Conservation (phyloP, 1,140 invertebrate genomes). For the Mamestra configurata region DNA sequence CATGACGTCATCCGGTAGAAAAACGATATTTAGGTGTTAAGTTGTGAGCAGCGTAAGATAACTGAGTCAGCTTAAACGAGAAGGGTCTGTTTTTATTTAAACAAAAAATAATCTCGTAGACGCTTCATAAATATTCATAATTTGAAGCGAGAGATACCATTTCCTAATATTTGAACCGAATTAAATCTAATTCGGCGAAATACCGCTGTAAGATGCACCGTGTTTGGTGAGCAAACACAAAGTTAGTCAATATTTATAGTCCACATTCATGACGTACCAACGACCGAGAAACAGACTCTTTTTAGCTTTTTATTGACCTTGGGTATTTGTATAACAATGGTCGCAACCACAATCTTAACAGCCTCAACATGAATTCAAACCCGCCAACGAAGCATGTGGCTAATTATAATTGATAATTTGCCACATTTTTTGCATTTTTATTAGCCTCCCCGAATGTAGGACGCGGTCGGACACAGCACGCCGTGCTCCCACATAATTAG, state of each 20-base stretch:
- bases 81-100: conserved; percentile 14
- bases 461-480: conserved; percentile 73
- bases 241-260: conserved; percentile 49
- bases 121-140: conserved; percentile 15
- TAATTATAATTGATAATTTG: conserved; percentile 86
- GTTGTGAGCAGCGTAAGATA: conserved; percentile 61
- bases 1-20: conserved; percentile 76
- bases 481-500: conserved; percentile 85
- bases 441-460: conserved; percentile 80
- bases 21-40: conserved; percentile 76
- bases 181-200: conserved; percentile 34
- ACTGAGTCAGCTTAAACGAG: conserved; percentile 40
- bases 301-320: conserved; percentile 33
- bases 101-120: conserved; percentile 8
- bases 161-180: conserved; percentile 15
- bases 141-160: neutral
- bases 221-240: conserved; percentile 28
- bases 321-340: conserved; percentile 36
- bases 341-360: conserved; percentile 12
- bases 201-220: conserved; percentile 33
- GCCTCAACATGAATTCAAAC: conserved; percentile 38
- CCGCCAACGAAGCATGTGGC: conserved; percentile 54
- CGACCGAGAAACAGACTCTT: conserved; percentile 38
- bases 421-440: conserved; percentile 82
- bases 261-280: conserved; percentile 34